These are phyloP conservation scores for Xestia rhomboidea DNA, from an alignment of 2,888 invertebrate genomes.

Conservation along the genomic window DNA sequence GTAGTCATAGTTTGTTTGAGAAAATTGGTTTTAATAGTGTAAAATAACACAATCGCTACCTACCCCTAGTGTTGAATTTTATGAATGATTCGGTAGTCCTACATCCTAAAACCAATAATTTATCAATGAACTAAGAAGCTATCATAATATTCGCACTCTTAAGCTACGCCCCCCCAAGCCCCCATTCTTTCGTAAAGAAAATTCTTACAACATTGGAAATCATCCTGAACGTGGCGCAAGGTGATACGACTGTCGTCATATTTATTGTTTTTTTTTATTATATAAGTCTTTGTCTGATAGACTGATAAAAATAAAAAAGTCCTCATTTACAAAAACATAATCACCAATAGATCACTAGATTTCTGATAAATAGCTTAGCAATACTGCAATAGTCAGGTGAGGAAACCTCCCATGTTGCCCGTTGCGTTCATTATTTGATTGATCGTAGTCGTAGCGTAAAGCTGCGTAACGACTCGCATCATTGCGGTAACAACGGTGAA, in stretches of 20 bases:
- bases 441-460: slow-evolving; percentile 19
- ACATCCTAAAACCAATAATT: not conserved
- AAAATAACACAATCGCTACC: not conserved
- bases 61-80: not conserved
- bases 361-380: not conserved
- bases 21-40: not conserved
- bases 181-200: not conserved
- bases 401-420: not conserved
- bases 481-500: slow-evolving; percentile 48
- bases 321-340: not conserved
- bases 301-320: not conserved
- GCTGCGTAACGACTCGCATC: slow-evolving; percentile 40
- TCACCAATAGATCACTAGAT: not conserved
- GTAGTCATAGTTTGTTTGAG: not conserved
- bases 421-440: slow-evolving; percentile 7
- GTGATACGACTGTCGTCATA: not conserved
- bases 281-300: not conserved
- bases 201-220: not conserved
- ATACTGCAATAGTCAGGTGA: not conserved
- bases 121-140: too few relatives aligned
- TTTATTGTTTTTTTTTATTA: too few relatives aligned
- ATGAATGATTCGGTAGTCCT: too few relatives aligned
- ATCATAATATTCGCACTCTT: too few relatives aligned
- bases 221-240: not conserved
- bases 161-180: too few relatives aligned